A percentile compares a stretch with the other conserved stretches of the same genome.
These are phyloP conservation scores for Ceriagrion tenellum DNA, from an alignment of 2,888 invertebrate species.

Conservation along the genomic window DNA sequence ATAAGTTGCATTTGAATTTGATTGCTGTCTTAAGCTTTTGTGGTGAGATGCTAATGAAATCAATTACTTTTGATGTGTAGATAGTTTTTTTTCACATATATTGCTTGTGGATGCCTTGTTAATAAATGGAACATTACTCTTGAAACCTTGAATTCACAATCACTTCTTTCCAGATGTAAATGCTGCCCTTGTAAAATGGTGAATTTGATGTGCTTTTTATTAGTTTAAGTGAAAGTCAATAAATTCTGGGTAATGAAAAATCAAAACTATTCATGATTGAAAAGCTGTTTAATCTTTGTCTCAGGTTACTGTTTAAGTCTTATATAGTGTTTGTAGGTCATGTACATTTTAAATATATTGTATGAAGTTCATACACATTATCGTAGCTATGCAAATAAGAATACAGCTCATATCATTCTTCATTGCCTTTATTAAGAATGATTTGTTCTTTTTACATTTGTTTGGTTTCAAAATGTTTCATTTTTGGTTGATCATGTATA, in stretches of 20 bases:
- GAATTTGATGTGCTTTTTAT: slow-evolving; percentile 64
- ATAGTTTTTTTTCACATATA: slow-evolving; percentile 49
- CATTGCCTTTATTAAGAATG: neutral
- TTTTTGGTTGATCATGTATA: neutral
- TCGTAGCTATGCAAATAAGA: slow-evolving; percentile 58
- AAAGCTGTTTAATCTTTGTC: slow-evolving; percentile 62
- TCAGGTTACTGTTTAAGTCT: slow-evolving; percentile 63
- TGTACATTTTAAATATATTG: slow-evolving; percentile 58
- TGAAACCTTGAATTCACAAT: slow-evolving; percentile 13
- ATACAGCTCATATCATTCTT: slow-evolving; percentile 63
- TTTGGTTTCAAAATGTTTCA: neutral
- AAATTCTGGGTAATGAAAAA: slow-evolving; percentile 65
- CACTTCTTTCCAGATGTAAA: slow-evolving; percentile 45
- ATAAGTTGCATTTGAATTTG: slow-evolving; percentile 38
- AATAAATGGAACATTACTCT: slow-evolving; percentile 48
- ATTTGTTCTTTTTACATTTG: neutral
- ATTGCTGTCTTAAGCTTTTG: slow-evolving; percentile 40
- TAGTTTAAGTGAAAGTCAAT: slow-evolving; percentile 52
- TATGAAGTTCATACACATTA: slow-evolving; percentile 63
- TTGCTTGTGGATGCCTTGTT: slow-evolving; percentile 58
- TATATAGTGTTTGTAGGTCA: slow-evolving; percentile 62
- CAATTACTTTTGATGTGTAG: slow-evolving; percentile 51
- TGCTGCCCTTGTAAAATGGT: slow-evolving; percentile 53
- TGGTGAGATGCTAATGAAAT: slow-evolving; percentile 23
- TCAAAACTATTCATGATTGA: slow-evolving; percentile 54